phyloP scores from a whole-genome alignment of 1,140 invertebrate species.

The Uloborus diversus region DNA sequence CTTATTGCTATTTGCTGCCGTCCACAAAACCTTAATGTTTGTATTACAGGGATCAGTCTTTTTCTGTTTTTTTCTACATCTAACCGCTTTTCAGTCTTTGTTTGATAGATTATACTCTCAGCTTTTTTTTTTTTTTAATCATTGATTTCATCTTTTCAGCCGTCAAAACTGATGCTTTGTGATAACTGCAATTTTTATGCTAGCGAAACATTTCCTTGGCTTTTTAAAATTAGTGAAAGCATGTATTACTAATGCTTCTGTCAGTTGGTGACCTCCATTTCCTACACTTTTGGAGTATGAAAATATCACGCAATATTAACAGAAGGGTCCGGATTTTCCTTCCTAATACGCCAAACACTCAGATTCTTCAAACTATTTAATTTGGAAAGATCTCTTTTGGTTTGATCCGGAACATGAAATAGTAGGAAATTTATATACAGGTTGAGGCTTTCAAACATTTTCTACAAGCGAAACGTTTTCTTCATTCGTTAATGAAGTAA shows the following conservation, averaged over 20 bases:
- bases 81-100: background rate
- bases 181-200: background rate
- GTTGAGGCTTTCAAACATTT: too few species aligned
- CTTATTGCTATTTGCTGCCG: background rate
- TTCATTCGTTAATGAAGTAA: too few species aligned
- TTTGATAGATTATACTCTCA: background rate
- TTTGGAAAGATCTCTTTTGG: background rate
- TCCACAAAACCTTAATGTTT: constrained; percentile 3
- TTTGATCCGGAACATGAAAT: too few species aligned
- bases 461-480: too few species aligned
- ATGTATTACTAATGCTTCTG: background rate
- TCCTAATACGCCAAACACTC: background rate
- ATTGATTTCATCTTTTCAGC: background rate
- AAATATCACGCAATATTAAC: background rate
- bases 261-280: background rate
- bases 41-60: background rate
- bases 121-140: background rate
- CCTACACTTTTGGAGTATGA: background rate
- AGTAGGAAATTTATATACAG: too few species aligned
- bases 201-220: background rate
- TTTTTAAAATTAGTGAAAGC: background rate
- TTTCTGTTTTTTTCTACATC: background rate
- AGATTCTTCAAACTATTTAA: background rate
- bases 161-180: background rate
- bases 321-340: background rate